Conservation (phyloP, 1,140 invertebrate genomes). For the Eubasilissa regina region DNA sequence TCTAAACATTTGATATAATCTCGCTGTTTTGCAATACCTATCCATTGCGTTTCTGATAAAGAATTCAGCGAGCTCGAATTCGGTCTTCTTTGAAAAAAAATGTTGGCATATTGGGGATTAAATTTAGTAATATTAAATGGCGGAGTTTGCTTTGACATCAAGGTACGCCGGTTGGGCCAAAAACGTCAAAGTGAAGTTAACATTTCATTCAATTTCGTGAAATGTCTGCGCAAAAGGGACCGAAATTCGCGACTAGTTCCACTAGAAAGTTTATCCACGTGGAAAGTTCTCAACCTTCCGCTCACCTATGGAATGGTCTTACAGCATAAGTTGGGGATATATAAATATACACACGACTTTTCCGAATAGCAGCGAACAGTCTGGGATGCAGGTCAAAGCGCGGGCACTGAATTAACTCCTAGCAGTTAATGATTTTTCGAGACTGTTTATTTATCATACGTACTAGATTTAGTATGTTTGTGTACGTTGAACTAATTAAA, state of each 20-base stretch:
- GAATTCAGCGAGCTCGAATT: no score
- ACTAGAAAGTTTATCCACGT: constrained; percentile 8
- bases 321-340: not conserved
- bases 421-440: no score
- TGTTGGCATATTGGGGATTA: not conserved
- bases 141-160: constrained; percentile 14
- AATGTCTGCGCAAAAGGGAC: constrained; percentile 40
- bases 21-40: no score
- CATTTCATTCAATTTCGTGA: constrained; percentile 44
- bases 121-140: constrained; percentile 24
- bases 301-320: not conserved
- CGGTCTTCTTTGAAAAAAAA: not conserved
- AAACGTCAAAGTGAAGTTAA: constrained; percentile 44
- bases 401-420: no score
- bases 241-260: constrained; percentile 24
- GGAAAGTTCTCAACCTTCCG: constrained; percentile 15
- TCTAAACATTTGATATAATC: no score
- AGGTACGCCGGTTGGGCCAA: constrained; percentile 20
- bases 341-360: no score
- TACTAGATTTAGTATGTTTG: no score
- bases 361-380: no score
- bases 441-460: no score
- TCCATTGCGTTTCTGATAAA: no score
- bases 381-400: not conserved
- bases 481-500: no score